phyloP scores from a whole-genome alignment of 2,113 vertebrate species.

The Oreochromis aureus region DNA sequence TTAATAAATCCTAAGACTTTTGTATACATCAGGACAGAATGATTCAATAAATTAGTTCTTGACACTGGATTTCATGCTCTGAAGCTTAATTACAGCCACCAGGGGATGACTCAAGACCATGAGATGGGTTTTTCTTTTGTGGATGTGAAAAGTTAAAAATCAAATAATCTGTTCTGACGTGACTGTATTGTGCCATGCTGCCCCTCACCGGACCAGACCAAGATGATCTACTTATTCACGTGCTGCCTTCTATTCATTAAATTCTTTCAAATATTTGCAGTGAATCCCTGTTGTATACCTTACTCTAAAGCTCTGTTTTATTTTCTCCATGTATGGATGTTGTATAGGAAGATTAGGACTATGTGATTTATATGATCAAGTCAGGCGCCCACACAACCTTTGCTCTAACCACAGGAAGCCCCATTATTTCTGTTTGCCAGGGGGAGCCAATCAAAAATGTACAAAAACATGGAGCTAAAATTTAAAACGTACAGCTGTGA shows the following conservation, averaged over 20 bases:
- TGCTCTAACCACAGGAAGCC: neutral
- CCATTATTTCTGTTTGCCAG: too few species aligned
- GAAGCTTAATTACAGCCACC: neutral
- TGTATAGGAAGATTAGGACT: neutral
- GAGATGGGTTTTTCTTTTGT: neutral
- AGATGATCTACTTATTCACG: neutral
- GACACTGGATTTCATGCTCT: neutral
- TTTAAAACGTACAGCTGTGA: too few species aligned
- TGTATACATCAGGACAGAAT: neutral
- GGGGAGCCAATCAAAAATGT: too few species aligned
- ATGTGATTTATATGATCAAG: rapidly evolving
- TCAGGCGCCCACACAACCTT: neutral
- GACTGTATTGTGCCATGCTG: conserved; percentile 1
- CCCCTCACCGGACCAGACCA: neutral
- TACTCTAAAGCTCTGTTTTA: neutral
- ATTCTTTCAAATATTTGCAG: neutral
- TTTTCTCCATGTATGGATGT: neutral
- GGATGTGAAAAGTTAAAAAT: neutral
- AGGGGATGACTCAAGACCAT: neutral
- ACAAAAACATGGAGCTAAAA: too few species aligned
- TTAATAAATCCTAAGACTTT: neutral
- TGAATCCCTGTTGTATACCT: neutral
- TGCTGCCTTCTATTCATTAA: conserved; percentile 24
- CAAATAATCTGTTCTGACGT: neutral
- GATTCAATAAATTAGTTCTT: neutral